Base-by-base conservation (phyloP, 2,797 vertebrate species). In the Pempheris klunzingeri region DNA sequence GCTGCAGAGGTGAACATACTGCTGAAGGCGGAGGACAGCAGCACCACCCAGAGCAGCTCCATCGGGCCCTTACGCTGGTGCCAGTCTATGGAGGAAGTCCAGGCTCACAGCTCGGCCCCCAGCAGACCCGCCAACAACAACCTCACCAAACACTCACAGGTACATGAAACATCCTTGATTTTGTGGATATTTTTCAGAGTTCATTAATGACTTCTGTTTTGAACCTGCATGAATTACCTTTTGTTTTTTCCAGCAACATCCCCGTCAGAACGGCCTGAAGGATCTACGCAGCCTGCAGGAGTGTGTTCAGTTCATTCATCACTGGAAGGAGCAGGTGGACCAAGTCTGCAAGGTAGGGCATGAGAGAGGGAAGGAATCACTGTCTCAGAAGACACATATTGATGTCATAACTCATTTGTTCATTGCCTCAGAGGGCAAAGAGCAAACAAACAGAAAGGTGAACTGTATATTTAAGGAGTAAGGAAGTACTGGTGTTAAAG, bases 261-360 rank as follows among this genome's bases (percentile, higher is more conserved):
- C 80, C 32, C 89, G 83, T 26, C 93, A 94, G 82, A 90, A 76
- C 20, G 7, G 85, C 74, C 78, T 96, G 76, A 93, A 81, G 64
- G 89, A 95, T 3, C 90, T 96, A 7, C 89, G 92, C 57, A 95
- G 90, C 77, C 90, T 95, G 68, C 90, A 96, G 69, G 94, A 95
- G 83, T 96, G 95, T 67, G 88, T 95, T 32, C 75, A 85, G 64
- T 96, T 96, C 87, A 94, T 96, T 70, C 79, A 93, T 4, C 82
- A 87, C 85, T 96, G 95, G 95, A 95, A 94, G 76, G 74, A 92
- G 55, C 93, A 95, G 49, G 95, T 96, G 86, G 94, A 91, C 60
- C 84, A 90, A 78, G 92, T 96, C 30, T 95, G 94, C 73, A 95
- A 93, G 94, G 95, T 95, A 87, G 55, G 68, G 38, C n/a, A 14